Evolutionary conservation across 2,797 vertebrate genomes (phyloP).

Genomic region (Dryobates pubescens): DNA sequence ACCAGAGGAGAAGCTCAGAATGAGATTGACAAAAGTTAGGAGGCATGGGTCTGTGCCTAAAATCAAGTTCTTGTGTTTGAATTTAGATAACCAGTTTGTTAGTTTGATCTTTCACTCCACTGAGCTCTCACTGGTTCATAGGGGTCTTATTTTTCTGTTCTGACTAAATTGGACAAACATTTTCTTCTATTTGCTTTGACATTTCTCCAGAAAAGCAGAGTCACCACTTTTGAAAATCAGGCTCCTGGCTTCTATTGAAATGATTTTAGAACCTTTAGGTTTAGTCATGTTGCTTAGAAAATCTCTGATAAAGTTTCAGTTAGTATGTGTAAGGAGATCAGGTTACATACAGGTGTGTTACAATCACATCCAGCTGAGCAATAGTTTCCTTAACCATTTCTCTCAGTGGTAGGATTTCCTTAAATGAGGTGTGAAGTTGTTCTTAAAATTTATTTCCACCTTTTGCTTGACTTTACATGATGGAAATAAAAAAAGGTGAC

Average conservation of each 20-base stretch:
- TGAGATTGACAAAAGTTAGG: background rate
- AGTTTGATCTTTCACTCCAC: conserved; percentile 4
- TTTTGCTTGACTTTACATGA: background rate
- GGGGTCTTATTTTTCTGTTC: conserved; percentile 16
- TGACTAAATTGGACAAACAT: background rate
- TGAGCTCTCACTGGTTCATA: background rate
- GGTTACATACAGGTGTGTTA: background rate
- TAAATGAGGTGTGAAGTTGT: background rate
- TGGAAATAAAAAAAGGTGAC: background rate
- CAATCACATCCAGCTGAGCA: background rate
- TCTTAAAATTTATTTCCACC: background rate
- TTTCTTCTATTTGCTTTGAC: conserved; percentile 34
- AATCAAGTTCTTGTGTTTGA: background rate
- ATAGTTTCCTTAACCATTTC: background rate
- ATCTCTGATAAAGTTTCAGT: background rate
- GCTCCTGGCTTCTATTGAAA: background rate
- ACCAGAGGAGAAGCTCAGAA: background rate
- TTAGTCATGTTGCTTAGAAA: background rate
- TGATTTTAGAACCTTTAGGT: background rate
- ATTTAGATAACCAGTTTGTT: background rate
- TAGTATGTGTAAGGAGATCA: background rate
- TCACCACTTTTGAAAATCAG: background rate
- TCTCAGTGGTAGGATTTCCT: background rate
- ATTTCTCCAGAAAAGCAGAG: conserved; percentile 16
- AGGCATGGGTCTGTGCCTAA: background rate